Percentiles rank a stretch among this genome's conserved stretches.
Evolutionary conservation across 2,113 vertebrate genomes (phyloP).

Genomic region (Carassius carassius): DNA sequence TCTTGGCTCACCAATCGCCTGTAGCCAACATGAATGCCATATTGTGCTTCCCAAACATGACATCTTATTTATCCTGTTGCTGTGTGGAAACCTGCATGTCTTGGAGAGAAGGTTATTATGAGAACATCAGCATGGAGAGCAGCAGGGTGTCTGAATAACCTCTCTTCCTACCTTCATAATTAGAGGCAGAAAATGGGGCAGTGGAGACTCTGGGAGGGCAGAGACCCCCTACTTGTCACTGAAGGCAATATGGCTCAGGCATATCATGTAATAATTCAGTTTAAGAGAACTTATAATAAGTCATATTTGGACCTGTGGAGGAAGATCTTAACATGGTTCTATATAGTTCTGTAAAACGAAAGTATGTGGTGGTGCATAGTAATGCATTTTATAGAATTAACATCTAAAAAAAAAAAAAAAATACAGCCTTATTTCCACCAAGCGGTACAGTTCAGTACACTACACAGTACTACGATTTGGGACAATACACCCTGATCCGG

Average conservation of each 20-base stretch:
- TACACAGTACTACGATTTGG: no score
- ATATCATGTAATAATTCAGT: conserved; percentile 29
- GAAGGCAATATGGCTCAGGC: not conserved
- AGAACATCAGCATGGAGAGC: conserved; percentile 13
- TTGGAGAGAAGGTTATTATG: conserved; percentile 9
- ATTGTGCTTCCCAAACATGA: conserved; percentile 13
- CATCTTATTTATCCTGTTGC: conserved; percentile 17
- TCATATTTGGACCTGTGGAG: not conserved
- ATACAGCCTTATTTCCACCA: no score
- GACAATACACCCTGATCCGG: no score
- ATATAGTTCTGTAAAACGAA: no score
- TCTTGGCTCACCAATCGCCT: not conserved
- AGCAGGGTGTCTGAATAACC: conserved; percentile 9
- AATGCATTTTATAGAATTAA: no score
- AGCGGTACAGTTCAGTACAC: no score
- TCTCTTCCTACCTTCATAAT: conserved; percentile 28
- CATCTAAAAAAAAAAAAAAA: no score
- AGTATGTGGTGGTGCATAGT: no score
- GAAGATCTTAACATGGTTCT: not conserved
- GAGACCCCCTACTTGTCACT: conserved; percentile 30
- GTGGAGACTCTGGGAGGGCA: conserved; percentile 8
- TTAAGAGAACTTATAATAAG: conserved; percentile 34
- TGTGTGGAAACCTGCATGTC: conserved; percentile 9
- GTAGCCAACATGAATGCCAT: not conserved
- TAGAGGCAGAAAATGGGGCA: conserved; percentile 27